These are phyloP conservation scores for Propsilocerus akamusi DNA, from an alignment of 1,140 invertebrate species.

Conservation along the genomic window DNA sequence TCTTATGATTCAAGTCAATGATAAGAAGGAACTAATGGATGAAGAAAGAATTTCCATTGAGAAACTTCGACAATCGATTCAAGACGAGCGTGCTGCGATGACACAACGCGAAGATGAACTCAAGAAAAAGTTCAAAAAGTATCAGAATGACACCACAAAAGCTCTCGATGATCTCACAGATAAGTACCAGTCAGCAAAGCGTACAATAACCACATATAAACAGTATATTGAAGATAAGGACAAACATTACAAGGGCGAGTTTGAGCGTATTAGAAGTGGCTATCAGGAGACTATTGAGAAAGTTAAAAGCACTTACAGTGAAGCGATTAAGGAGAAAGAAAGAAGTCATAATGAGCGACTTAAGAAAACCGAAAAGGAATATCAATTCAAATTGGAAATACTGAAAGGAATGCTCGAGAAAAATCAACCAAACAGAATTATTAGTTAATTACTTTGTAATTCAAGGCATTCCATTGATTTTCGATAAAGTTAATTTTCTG, in stretches of 20 bases:
- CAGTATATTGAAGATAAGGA: conserved; percentile 23
- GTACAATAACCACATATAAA: conserved; percentile 34
- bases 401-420: background rate
- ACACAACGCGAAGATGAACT: background rate
- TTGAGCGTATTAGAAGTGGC: conserved; percentile 18
- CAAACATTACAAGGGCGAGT: conserved; percentile 19
- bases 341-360: background rate
- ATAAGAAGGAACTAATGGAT: conserved; percentile 13
- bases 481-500: too few relatives aligned
- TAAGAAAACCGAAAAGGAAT: background rate
- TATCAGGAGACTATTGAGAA: conserved; percentile 9
- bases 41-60: conserved; percentile 13
- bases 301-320: background rate
- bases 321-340: background rate
- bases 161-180: conserved; percentile 24
- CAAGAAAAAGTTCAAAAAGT: conserved; percentile 10
- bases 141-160: conserved; percentile 12
- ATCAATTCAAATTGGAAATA: background rate
- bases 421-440: background rate
- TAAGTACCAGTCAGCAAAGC: conserved; percentile 34
- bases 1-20: too few relatives aligned
- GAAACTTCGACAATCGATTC: conserved; percentile 17
- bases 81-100: conserved; percentile 13
- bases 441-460: too few relatives aligned
- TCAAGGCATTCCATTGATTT: background rate